phyloP scores from a whole-genome alignment of 2,113 vertebrate species.

The Pachyramphus minor region DNA sequence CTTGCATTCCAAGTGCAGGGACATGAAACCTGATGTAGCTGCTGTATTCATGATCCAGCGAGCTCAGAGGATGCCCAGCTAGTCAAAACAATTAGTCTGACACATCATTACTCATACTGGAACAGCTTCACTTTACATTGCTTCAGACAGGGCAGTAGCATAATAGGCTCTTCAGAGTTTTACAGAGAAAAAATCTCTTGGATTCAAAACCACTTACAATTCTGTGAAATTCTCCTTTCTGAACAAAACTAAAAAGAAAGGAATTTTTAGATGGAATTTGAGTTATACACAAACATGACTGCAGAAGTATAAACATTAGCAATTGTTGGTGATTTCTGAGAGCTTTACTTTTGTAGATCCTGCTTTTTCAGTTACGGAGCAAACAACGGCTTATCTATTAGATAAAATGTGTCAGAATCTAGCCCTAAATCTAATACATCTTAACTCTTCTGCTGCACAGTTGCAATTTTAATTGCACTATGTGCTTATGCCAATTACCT shows the following conservation, averaged over 20 bases:
- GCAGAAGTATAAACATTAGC: neutral
- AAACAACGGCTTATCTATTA: neutral
- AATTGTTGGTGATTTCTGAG: neutral
- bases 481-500: neutral
- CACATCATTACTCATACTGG: slow-evolving; percentile 47
- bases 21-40: neutral
- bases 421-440: neutral
- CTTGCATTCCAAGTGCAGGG: neutral
- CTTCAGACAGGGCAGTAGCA: neutral
- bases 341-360: neutral
- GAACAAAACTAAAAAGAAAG: neutral
- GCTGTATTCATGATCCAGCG: neutral
- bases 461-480: neutral
- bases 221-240: neutral
- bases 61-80: slow-evolving; percentile 47
- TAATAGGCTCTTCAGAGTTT: slow-evolving; percentile 28
- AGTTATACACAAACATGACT: neutral
- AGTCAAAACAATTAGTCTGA: slow-evolving; percentile 52
- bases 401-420: neutral
- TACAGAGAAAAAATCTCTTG: neutral
- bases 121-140: slow-evolving; percentile 18
- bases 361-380: neutral
- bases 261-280: neutral
- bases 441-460: neutral
- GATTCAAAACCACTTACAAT: neutral